A percentile compares a stretch with the other conserved stretches of the same genome.
phyloP scores from a whole-genome alignment of 1,140 invertebrate genomes.

The Triops cancriformis region DNA sequence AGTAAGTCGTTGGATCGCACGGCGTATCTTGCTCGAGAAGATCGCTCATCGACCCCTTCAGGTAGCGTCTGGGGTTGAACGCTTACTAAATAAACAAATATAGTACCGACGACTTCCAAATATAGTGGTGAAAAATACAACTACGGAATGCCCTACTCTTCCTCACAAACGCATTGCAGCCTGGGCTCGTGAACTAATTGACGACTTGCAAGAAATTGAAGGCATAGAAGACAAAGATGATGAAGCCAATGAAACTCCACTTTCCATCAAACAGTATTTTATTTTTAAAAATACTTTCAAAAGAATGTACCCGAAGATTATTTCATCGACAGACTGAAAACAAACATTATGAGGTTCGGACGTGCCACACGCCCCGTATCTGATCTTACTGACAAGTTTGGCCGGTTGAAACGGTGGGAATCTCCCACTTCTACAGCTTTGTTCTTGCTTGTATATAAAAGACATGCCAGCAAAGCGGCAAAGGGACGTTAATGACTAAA shows the following conservation, averaged over 20 bases:
- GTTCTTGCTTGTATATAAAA: conserved; percentile 29
- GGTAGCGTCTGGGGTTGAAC: conserved; percentile 11
- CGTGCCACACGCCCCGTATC: conserved; percentile 16
- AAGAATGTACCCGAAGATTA: not conserved
- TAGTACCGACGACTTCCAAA: not conserved
- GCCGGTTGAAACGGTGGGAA: conserved; percentile 28
- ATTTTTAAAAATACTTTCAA: not conserved
- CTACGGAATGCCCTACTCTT: conserved; percentile 14
- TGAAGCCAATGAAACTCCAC: conserved; percentile 22
- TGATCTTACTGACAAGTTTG: conserved; percentile 13
- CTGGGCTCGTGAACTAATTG: conserved; percentile 25
- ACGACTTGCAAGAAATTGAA: conserved; percentile 26
- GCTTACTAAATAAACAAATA: conserved; percentile 5
- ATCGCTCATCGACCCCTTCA: conserved; percentile 14
- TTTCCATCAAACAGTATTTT: conserved; percentile 22
- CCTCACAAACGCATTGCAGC: conserved; percentile 26
- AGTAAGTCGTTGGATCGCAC: conserved; percentile 25
- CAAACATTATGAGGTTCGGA: conserved; percentile 25
- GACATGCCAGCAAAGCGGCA: no score
- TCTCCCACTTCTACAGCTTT: conserved; percentile 32
- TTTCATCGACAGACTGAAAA: conserved; percentile 21
- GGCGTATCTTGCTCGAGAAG: not conserved
- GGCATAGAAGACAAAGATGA: conserved; percentile 23
- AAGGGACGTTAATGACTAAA: not conserved
- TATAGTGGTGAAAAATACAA: not conserved